Base-by-base conservation (phyloP, 2,888 invertebrate species). In the Eutolmus rufibarbis region DNA sequence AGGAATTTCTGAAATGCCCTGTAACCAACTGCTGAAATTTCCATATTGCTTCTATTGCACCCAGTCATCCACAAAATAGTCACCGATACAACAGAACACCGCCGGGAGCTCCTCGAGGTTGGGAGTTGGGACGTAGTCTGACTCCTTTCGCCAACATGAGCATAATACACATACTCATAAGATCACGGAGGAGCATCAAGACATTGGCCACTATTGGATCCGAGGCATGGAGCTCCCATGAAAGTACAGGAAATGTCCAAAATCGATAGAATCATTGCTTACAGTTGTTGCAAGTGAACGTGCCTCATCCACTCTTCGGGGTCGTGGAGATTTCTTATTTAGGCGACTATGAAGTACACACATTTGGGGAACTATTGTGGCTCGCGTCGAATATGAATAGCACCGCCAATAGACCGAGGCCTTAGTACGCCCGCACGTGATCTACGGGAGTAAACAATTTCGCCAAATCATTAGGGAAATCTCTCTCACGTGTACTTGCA, bases 31-130 rank as follows among this genome's bases (percentile, higher is more conserved):
- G 74, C 66, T 84, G 86, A 74, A 86, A 86, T 86, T 86, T 86
- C 86, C 86, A 86, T 86, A 86, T 86, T 86, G 46, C 76, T 86
- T 86, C 76, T 74, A 86, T 86, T 86, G 86, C 74, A 86, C 46
- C 86, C 34, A 86, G 86, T 86, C 86, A 86, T 86, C 86, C 74
- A 46, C 23, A 86, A 86, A 86, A 86, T 86, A 74, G 86, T 86
- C 74, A 76, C 74, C 40, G 84, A 84, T 81, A 81, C 51, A 81
- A 81, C 56, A 43, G 56, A 81, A 81, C 56, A 43, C 34, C 14
- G 56, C 19, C 31, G n/a, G 37, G 28, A 51, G 28, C 56, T 56
- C 31, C 14, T 9, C 56, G 51, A 51, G 81, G 56, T 8, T 16
- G 31, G 16, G 51, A 46, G 56, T n/a, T 16, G 31, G 28, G 51